Conservation (phyloP, 2,797 vertebrate genomes). For the Enteromius paludinosus region DNA sequence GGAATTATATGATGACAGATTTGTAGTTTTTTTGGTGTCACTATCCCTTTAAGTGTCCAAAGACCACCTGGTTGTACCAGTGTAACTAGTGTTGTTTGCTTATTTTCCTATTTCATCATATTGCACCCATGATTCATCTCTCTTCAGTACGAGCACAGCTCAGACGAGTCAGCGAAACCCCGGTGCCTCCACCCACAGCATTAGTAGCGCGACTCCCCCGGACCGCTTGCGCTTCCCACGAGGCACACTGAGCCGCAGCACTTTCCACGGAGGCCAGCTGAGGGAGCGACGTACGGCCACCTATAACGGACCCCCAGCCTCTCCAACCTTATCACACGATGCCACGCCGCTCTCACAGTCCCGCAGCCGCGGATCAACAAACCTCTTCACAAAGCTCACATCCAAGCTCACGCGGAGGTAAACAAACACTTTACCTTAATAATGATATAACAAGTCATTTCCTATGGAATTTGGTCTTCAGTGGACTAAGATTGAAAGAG, state of each 20-base stretch:
- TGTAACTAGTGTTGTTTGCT: neutral
- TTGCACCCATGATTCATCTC: neutral
- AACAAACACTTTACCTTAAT: neutral
- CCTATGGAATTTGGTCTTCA: neutral
- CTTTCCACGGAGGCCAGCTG: conserved; percentile 86
- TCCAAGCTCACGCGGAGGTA: conserved; percentile 89
- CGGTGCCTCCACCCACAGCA: conserved; percentile 87
- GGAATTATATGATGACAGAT: neutral
- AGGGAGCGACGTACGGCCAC: conserved; percentile 86
- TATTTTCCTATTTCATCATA: neutral
- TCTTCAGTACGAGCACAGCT: conserved; percentile 56
- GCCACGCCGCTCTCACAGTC: conserved; percentile 86
- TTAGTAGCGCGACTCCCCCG: conserved; percentile 85
- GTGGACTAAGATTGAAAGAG: neutral
- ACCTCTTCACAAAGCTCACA: conserved; percentile 88
- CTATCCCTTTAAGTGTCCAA: neutral
- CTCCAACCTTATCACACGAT: conserved; percentile 87
- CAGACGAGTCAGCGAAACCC: conserved; percentile 81
- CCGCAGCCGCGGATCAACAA: conserved; percentile 84
- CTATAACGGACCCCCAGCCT: conserved; percentile 87
- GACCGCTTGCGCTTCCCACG: conserved; percentile 87
- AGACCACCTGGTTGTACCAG: neutral
- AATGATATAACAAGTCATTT: neutral
- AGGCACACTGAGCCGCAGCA: conserved; percentile 86
- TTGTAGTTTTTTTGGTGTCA: neutral